Evolutionary conservation across 2,113 vertebrate species (phyloP).

Genomic region (Uropsilus gracilis): DNA sequence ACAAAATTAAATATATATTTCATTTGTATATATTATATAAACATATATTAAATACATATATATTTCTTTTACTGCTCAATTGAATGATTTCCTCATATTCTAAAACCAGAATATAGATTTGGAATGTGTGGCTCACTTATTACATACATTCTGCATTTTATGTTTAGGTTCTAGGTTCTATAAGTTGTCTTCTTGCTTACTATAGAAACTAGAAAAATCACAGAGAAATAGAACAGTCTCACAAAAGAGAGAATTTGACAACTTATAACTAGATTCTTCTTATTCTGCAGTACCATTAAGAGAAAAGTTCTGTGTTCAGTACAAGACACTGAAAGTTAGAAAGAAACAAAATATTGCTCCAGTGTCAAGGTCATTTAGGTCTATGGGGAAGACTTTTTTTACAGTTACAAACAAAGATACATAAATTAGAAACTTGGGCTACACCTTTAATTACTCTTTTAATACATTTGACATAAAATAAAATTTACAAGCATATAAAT

Average conservation of each 20-base stretch:
- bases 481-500: not conserved
- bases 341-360: not conserved
- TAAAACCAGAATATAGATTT: not conserved
- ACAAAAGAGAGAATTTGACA: not conserved
- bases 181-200: not conserved
- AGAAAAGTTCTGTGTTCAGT: not conserved
- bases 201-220: not conserved
- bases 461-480: not conserved
- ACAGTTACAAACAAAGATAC: not conserved
- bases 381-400: not conserved
- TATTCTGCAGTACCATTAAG: not conserved
- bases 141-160: not conserved
- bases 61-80: not conserved
- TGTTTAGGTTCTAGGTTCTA: not conserved
- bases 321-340: not conserved
- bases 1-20: not conserved
- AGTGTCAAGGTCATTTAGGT: not conserved
- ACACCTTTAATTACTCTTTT: constrained; percentile 1
- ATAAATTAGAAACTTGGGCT: constrained; percentile 36
- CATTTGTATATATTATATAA: too few species aligned
- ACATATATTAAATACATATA: not conserved
- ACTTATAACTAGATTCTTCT: not conserved
- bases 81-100: not conserved
- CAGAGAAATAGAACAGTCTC: not conserved
- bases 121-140: not conserved